These are phyloP conservation scores for Philotrypesis tridentata DNA, from an alignment of 1,140 invertebrate genomes.

Conservation along the genomic window DNA sequence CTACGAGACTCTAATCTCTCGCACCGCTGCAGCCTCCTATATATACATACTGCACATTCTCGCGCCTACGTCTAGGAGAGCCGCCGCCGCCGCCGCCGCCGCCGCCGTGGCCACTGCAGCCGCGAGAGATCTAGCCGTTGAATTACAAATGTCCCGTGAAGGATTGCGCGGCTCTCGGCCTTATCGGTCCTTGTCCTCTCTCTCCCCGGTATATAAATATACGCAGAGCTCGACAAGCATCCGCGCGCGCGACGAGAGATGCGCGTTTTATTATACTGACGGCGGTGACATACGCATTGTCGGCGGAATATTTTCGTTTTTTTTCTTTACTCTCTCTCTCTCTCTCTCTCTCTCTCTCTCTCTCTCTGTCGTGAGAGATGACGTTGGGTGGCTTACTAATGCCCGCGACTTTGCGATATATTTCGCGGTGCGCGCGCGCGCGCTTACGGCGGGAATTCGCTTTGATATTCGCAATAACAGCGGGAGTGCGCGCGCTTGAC, in stretches of 20 bases:
- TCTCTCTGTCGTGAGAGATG: no score
- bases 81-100: no score
- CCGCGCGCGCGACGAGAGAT: no score
- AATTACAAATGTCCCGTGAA: constrained; percentile 22
- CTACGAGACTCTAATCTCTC: background rate
- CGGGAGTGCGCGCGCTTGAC: background rate
- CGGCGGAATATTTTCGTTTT: constrained; percentile 4
- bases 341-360: no score
- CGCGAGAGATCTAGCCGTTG: constrained; percentile 26
- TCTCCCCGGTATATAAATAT: background rate
- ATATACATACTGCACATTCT: no score
- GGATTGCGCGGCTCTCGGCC: constrained; percentile 15
- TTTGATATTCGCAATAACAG: background rate
- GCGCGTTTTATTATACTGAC: background rate
- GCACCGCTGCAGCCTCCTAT: no score
- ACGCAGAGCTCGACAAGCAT: background rate
- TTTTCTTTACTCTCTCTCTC: no score
- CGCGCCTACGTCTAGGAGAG: background rate
- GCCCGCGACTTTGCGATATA: background rate
- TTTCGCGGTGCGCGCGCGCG: background rate
- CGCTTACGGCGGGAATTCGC: background rate
- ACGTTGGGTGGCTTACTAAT: background rate
- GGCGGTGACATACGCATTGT: background rate
- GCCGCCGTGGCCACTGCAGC: no score
- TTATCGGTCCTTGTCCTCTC: constrained; percentile 29